Base-by-base conservation (phyloP, 1,140 invertebrate genomes). In the Tetramorium simillimum region DNA sequence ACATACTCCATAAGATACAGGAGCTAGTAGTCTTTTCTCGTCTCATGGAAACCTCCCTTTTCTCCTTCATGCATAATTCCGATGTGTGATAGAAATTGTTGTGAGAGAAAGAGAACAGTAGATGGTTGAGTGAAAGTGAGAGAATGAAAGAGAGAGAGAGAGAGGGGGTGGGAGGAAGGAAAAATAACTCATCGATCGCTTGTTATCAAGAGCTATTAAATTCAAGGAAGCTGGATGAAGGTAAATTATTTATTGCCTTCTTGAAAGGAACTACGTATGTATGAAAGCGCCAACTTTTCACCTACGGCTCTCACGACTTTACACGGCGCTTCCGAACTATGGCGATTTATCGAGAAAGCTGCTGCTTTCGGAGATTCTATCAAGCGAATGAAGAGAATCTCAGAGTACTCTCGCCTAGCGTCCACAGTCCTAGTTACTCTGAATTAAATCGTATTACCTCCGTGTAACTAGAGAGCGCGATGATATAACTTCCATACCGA, bases 11-110 rank as follows among this genome's bases (percentile, higher is more conserved):
- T 82, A 82, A 86, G 85, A 82, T 86, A 82, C 77, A 82, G 24
- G 85, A 81, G 82, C 33, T 63, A 63, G n/a, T 51, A 53, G 75
- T 46, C 65, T 46, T 82, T 70, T 56, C 76, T 70, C 63, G 51
- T 81, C 77, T 70, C 53, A 60, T 46, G 58, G 46, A 69, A 69
- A 63, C 43, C 53, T 81, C 43, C 28, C 70, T 56, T 58, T 69
- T 70, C 49, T 43, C 56, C 58, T 77, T 90, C 86, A 88, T 90
- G 88, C 88, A 90, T 90, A 88, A 90, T 90, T 90, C 86, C 67
- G 58, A 85, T 85, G 65, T 88, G 88, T 90, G 87, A 90, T 90
- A 88, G 89, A 90, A 90, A 90, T 90, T 90, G 89, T 88, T 70
- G 60, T 21, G 58, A 43, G 65, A 76, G 58, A 76, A 70, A 85